These are phyloP conservation scores for Solenodon paradoxus DNA, from an alignment of 2,113 vertebrate species.

Conservation along the genomic window DNA sequence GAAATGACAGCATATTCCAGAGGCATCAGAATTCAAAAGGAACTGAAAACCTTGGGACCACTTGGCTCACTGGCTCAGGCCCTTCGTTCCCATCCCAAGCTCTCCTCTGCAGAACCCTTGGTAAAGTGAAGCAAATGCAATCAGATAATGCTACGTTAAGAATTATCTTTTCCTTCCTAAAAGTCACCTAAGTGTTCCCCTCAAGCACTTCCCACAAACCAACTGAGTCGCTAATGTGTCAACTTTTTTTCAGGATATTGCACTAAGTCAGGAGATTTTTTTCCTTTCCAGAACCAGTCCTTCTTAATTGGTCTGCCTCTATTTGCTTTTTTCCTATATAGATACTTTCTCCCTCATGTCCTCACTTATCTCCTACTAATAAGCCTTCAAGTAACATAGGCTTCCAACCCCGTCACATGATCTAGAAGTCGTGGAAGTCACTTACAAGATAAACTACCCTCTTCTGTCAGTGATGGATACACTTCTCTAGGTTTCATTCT, in stretches of 20 bases:
- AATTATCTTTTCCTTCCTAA: neutral
- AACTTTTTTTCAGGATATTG: neutral
- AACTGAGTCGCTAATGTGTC: neutral
- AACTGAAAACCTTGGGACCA: neutral
- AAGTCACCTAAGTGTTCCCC: neutral
- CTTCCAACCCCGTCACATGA: neutral
- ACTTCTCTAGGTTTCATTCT: neutral
- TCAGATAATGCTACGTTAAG: neutral
- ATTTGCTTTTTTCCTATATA: neutral
- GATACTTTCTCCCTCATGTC: neutral
- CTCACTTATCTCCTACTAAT: neutral
- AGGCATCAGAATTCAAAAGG: neutral
- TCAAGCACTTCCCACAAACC: neutral
- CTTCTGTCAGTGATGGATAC: neutral
- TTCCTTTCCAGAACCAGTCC: neutral
- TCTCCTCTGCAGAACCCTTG: neutral
- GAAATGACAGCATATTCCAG: neutral
- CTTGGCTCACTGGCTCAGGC: neutral
- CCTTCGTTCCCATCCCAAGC: accelerated
- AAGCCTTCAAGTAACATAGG: neutral
- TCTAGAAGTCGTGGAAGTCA: neutral
- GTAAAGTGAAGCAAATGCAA: neutral
- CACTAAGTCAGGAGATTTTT: neutral
- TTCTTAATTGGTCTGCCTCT: neutral
- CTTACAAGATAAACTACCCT: neutral